phyloP scores from a whole-genome alignment of 2,888 invertebrate species.

The Heteromurus nitidus region DNA sequence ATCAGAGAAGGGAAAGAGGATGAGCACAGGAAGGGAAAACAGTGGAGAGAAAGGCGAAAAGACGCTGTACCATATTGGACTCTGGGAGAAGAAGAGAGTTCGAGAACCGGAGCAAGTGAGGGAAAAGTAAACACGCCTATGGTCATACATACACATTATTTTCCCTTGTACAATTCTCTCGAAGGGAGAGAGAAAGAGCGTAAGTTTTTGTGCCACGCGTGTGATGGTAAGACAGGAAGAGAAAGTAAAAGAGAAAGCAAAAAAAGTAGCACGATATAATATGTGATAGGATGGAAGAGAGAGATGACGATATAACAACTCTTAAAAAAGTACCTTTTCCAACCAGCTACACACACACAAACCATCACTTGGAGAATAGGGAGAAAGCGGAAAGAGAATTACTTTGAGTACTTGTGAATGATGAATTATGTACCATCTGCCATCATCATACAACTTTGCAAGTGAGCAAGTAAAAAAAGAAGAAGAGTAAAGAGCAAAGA shows the following conservation, averaged over 20 bases:
- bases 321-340: conserved; percentile 1
- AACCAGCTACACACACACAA: background rate
- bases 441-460: conserved; percentile 54
- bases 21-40: conserved; percentile 2
- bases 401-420: conserved; percentile 56
- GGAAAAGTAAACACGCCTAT: conserved; percentile 43
- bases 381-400: conserved; percentile 43
- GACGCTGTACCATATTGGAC: too few relatives aligned
- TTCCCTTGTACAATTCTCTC: background rate
- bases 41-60: background rate
- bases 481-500: conserved; percentile 12
- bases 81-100: background rate
- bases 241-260: conserved; percentile 4
- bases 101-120: conserved; percentile 1
- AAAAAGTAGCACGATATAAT: background rate
- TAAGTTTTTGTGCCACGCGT: conserved; percentile 10
- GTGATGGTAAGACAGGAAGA: conserved; percentile 26
- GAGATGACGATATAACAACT: too few relatives aligned
- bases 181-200: too few relatives aligned
- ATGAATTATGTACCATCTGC: conserved; percentile 62
- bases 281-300: conserved; percentile 18
- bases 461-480: background rate
- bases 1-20: conserved; percentile 5
- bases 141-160: conserved; percentile 26
- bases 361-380: background rate